Conservation (phyloP, 2,888 invertebrate genomes). For the Liopterus haemorrhoidalis region DNA sequence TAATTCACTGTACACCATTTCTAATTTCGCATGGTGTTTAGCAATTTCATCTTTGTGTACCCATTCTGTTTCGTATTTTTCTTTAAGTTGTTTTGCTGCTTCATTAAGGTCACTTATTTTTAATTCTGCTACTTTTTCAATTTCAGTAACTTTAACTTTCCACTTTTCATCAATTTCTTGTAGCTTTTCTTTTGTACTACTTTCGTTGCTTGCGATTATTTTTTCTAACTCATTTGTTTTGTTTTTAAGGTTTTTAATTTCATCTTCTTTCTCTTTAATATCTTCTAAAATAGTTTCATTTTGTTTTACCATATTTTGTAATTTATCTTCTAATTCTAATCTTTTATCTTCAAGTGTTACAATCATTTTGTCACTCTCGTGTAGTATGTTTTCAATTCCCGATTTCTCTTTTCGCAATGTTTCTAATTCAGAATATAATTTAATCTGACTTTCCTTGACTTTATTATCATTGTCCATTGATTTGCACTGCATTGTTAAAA, state of each 20-base stretch:
- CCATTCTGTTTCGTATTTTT: slow-evolving; percentile 51
- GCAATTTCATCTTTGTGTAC: slow-evolving; percentile 54
- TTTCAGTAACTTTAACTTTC: slow-evolving; percentile 20
- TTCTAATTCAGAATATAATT: slow-evolving; percentile 24
- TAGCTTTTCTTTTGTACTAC: slow-evolving; percentile 27
- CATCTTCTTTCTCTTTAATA: slow-evolving; percentile 31
- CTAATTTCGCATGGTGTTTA: slow-evolving; percentile 44
- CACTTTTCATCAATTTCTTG: slow-evolving; percentile 35
- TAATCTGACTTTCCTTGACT: slow-evolving; percentile 25
- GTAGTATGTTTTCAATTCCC: slow-evolving; percentile 32
- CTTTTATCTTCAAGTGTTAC: slow-evolving; percentile 30
- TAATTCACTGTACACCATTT: slow-evolving; percentile 46
- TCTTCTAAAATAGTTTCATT: slow-evolving; percentile 33
- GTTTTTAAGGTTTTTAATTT: slow-evolving; percentile 31
- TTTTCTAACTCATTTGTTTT: slow-evolving; percentile 29
- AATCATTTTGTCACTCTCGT: slow-evolving; percentile 39
- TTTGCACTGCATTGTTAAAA: slow-evolving; percentile 38
- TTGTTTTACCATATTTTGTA: slow-evolving; percentile 16
- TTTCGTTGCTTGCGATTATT: slow-evolving; percentile 26
- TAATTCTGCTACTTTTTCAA: slow-evolving; percentile 33
- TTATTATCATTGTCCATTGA: slow-evolving; percentile 34
- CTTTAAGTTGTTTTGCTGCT: slow-evolving; percentile 43
- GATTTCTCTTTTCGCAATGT: slow-evolving; percentile 27
- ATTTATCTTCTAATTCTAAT: slow-evolving; percentile 29
- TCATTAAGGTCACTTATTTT: slow-evolving; percentile 37